phyloP scores from a whole-genome alignment of 2,888 invertebrate species.

The Dysmachus trigonus region DNA sequence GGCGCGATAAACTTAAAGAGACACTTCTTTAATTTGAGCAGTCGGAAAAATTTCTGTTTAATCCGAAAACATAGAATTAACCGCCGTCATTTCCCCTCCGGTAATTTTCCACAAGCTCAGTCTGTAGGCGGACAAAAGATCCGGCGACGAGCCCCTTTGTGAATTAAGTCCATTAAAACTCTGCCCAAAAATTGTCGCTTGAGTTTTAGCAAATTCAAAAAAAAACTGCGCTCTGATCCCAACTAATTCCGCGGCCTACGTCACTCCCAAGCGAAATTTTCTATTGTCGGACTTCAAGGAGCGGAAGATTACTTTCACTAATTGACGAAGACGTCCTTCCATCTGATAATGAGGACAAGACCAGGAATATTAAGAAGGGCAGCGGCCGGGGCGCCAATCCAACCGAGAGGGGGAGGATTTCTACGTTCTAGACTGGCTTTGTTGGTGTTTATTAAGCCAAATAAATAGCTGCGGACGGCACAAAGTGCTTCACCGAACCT shows the following conservation, averaged over 20 bases:
- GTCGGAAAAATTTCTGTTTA: neutral
- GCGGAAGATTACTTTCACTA: conserved; percentile 11
- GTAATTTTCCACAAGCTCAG: neutral
- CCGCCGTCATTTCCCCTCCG: neutral
- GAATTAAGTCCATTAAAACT: neutral
- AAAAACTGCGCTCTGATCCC: neutral
- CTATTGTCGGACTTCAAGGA: neutral
- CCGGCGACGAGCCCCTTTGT: neutral
- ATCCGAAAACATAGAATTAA: neutral
- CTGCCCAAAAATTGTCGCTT: neutral
- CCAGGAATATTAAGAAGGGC: neutral
- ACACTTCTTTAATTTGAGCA: neutral
- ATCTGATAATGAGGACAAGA: conserved; percentile 1
- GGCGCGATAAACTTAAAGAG: neutral
- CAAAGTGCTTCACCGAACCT: neutral
- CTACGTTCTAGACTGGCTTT: neutral
- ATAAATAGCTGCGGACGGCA: neutral
- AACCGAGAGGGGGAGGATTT: neutral
- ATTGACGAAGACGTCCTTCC: conserved; percentile 2
- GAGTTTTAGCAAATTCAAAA: neutral
- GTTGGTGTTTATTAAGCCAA: neutral
- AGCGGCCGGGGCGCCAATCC: neutral
- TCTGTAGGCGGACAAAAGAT: neutral
- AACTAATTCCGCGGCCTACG: neutral
- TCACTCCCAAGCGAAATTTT: neutral